These are phyloP conservation scores for Delia radicum DNA, from an alignment of 1,140 invertebrate genomes.

Conservation along the genomic window DNA sequence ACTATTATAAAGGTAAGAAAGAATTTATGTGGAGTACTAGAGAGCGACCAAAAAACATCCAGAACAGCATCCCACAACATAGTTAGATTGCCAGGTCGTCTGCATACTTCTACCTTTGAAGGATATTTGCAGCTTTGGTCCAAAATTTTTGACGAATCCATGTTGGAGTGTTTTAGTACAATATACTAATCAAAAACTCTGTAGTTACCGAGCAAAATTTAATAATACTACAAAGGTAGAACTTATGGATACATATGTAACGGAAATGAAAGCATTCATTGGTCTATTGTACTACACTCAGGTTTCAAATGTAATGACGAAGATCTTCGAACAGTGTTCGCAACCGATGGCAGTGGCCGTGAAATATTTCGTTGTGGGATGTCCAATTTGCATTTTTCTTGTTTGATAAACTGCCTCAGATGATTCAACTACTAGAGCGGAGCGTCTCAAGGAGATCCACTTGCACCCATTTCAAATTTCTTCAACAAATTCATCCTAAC, in stretches of 20 bases:
- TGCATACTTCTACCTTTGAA: neutral
- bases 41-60: neutral
- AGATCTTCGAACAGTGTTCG: conserved; percentile 34
- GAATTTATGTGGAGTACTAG: neutral
- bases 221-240: neutral
- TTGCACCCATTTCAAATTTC: neutral
- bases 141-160: conserved; percentile 8
- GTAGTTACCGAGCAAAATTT: neutral
- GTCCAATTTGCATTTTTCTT: conserved; percentile 34
- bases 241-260: neutral
- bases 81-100: neutral
- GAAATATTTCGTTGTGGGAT: conserved; percentile 39
- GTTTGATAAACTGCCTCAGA: conserved; percentile 5
- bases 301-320: conserved; percentile 37
- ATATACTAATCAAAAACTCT: neutral
- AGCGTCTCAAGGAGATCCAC: neutral
- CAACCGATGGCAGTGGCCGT: conserved; percentile 38
- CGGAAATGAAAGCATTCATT: conserved; percentile 8
- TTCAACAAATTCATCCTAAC: conserved; percentile 14
- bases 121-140: conserved; percentile 1
- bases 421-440: neutral
- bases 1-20: conserved; percentile 11
- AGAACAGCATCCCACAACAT: neutral
- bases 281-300: conserved; percentile 6
- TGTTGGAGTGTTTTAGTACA: neutral